Conservation (phyloP, 53 echinoderm and acorn worm species). For the Paracentrotus lividus region DNA sequence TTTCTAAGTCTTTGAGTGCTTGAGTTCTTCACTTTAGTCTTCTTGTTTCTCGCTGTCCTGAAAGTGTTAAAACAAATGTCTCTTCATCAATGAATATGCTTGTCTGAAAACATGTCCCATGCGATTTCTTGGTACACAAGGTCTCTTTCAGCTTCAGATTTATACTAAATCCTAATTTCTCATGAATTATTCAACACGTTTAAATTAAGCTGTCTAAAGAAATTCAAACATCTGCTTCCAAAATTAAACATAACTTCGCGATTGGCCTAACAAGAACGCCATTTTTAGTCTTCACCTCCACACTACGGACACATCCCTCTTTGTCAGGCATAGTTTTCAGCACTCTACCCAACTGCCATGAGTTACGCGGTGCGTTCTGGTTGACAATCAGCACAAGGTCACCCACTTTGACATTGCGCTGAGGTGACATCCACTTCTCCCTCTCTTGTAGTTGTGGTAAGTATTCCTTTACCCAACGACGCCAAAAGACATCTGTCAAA, state of each 20-base stretch:
- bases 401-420: conserved; percentile 50
- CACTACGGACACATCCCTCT: conserved; percentile 34
- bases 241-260: conserved; percentile 64
- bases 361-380: conserved; percentile 54
- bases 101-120: too few relatives aligned
- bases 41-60: too few relatives aligned
- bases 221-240: conserved; percentile 10
- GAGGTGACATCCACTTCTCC: conserved; percentile 65
- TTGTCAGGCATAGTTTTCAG: conserved; percentile 45
- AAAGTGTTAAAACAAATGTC: too few relatives aligned
- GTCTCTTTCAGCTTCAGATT: not conserved
- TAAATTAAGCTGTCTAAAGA: not conserved
- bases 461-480: conserved; percentile 71
- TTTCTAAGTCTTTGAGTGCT: too few relatives aligned
- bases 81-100: too few relatives aligned
- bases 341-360: conserved; percentile 59
- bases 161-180: not conserved
- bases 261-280: conserved; percentile 46
- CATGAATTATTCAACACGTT: not conserved
- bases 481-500: conserved; percentile 68
- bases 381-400: conserved; percentile 72
- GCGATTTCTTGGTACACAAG: too few relatives aligned
- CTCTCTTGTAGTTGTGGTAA: conserved; percentile 71
- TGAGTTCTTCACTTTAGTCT: too few relatives aligned
- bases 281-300: conserved; percentile 65